Evolutionary conservation across 2,888 invertebrate genomes (phyloP), one percentile per base, ranked within the genome.

Genomic region (Patella depressa): DNA sequence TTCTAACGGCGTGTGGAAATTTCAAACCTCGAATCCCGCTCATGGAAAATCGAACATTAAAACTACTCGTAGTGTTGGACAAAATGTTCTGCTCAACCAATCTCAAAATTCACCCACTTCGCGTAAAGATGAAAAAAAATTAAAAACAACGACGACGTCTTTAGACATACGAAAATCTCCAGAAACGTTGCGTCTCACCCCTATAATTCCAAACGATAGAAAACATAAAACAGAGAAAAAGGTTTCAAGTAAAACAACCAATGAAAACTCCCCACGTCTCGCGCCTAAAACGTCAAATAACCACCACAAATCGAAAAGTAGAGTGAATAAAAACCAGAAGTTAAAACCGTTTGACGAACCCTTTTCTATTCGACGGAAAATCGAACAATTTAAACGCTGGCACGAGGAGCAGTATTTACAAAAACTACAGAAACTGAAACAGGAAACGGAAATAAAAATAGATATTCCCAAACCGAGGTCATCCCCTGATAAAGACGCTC

Each of bases 371-470:
- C 78, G 88, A 19, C 85, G 88, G 77, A 88, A 88, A 81, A 88
- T 89, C 59, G 89, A 89, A 76, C 88, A 88, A 80, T 89, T 87
- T 78, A 80, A 86, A 65, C 83, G 83, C 55, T 89, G 88, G 88
- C 88, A 89, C 73, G 88, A 89, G 71, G 88, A 88, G 71, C 87
- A 88, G 76, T 86, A 87, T 78, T 81, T 82, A 53, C 85, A 87
- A 29, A 88, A 88, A 77, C 80, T 87, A 24, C 85, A 85, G 65
- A 83, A 82, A 71, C 76, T 88, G 9, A 87, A 86, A 79, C 83
- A 85, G 74, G 87, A 87, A 72, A 83, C 82, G 7, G 86, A 86
- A 71, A 79, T 82, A 72, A 84, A 85, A 34, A 85, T 81, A 71
- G 85, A 84, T 19, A 83, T 80, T 0, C 19, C 45, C 69, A 59